These are phyloP conservation scores for Azemiops feae DNA, from an alignment of 2,113 vertebrate genomes.

Conservation along the genomic window DNA sequence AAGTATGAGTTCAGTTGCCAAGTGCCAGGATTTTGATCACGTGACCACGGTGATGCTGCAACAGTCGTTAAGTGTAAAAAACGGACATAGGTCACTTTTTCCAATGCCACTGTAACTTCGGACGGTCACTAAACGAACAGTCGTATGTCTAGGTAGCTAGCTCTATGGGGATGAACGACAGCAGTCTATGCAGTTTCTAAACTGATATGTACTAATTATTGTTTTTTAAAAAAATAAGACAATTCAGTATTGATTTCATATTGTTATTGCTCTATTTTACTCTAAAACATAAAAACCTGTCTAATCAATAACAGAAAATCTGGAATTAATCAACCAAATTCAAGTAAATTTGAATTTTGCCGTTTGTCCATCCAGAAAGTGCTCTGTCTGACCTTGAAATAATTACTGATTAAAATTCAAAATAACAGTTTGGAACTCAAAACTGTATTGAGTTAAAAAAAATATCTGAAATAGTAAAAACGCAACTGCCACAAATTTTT, in stretches of 20 bases:
- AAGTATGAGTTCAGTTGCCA: neutral
- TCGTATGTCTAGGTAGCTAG: neutral
- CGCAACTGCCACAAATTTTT: neutral
- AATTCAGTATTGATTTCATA: neutral
- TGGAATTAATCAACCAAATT: neutral
- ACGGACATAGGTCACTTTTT: neutral
- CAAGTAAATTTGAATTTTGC: neutral
- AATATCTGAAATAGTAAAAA: neutral
- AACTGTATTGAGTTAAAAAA: neutral
- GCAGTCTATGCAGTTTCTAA: neutral
- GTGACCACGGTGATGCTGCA: neutral
- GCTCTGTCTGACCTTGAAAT: neutral
- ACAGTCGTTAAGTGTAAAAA: neutral
- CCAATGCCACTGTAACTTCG: neutral
- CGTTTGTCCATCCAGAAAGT: neutral
- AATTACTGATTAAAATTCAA: neutral
- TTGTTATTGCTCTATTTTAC: neutral
- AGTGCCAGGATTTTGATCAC: neutral
- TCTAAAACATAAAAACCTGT: neutral
- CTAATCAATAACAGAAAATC: neutral
- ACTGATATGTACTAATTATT: neutral
- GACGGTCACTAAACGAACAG: neutral
- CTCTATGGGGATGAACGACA: neutral
- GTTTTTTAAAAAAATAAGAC: neutral
- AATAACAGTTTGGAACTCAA: neutral